These are phyloP conservation scores for Caranx melampygus DNA, from an alignment of 2,113 vertebrate species.

Conservation along the genomic window DNA sequence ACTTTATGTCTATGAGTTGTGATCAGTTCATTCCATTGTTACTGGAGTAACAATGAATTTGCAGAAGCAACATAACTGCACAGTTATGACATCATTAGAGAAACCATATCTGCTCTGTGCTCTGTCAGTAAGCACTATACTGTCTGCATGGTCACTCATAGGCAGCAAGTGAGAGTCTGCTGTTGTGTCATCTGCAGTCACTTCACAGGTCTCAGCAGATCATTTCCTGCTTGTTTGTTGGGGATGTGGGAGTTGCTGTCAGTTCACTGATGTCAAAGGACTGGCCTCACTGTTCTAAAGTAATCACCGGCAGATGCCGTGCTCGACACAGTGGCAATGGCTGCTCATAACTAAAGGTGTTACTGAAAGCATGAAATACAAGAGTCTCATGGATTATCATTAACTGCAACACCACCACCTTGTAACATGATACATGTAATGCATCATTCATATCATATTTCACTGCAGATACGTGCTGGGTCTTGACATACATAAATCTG, in stretches of 20 bases:
- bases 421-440: background rate
- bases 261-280: conserved; percentile 51
- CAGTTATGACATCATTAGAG: background rate
- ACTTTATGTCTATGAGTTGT: background rate
- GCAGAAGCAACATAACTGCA: background rate
- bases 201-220: conserved; percentile 41
- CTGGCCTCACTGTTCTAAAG: conserved; percentile 31
- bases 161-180: conserved; percentile 18
- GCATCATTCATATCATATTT: conserved; percentile 2
- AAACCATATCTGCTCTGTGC: conserved; percentile 11
- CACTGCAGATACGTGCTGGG: background rate
- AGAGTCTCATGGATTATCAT: conserved; percentile 23
- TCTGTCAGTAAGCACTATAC: background rate
- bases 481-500: background rate
- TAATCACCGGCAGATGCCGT: conserved; percentile 45
- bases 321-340: conserved; percentile 29
- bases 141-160: conserved; percentile 21
- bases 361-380: conserved; percentile 29
- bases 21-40: background rate
- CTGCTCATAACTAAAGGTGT: conserved; percentile 45
- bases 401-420: conserved; percentile 1
- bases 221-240: conserved; percentile 37
- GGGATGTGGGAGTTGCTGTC: conserved; percentile 38
- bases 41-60: conserved; percentile 1
- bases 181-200: conserved; percentile 25